Percentiles rank a stretch among this genome's conserved stretches.
Conservation (phyloP, 2,888 invertebrate genomes). For the Arge pagana region DNA sequence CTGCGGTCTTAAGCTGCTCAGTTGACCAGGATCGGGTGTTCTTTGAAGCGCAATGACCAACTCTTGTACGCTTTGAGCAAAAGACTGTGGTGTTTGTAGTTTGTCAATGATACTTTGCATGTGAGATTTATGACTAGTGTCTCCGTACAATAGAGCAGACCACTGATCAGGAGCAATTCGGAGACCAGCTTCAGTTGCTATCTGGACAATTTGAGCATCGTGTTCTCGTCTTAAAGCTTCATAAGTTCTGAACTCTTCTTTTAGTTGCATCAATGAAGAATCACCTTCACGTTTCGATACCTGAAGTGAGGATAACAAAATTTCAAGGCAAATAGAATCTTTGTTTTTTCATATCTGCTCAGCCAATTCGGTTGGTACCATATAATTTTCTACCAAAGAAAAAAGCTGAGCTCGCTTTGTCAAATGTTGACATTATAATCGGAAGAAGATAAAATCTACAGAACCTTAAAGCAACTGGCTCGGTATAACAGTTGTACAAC, state of each 20-base stretch:
- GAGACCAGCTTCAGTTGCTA: slow-evolving; percentile 95
- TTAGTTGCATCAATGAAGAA: slow-evolving; percentile 96
- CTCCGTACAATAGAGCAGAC: slow-evolving; percentile 95
- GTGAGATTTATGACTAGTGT: slow-evolving; percentile 92
- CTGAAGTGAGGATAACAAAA: slow-evolving; percentile 58
- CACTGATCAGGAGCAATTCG: slow-evolving; percentile 98
- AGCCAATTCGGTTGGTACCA: neutral
- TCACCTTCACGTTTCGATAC: slow-evolving; percentile 95
- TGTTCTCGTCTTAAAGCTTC: slow-evolving; percentile 93
- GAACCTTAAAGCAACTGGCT: slow-evolving; percentile 96
- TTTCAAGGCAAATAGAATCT: neutral
- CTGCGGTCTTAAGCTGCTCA: slow-evolving; percentile 76
- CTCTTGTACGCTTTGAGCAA: slow-evolving; percentile 89
- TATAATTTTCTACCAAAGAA: slow-evolving; percentile 6
- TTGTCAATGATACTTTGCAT: slow-evolving; percentile 95
- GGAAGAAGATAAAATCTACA: slow-evolving; percentile 15
- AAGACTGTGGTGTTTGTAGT: slow-evolving; percentile 91
- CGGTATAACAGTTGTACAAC: slow-evolving; percentile 97
- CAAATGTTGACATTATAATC: too few species aligned
- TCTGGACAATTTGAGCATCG: slow-evolving; percentile 98
- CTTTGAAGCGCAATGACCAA: slow-evolving; percentile 87
- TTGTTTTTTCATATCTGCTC: neutral
- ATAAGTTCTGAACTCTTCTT: slow-evolving; percentile 95
- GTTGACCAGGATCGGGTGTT: slow-evolving; percentile 81
- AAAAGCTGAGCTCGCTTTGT: slow-evolving; percentile 4